A percentile compares a stretch with the other conserved stretches of the same genome.
Evolutionary conservation across 1,140 invertebrate species (phyloP).

Genomic region (Alviniconcha marisindica): DNA sequence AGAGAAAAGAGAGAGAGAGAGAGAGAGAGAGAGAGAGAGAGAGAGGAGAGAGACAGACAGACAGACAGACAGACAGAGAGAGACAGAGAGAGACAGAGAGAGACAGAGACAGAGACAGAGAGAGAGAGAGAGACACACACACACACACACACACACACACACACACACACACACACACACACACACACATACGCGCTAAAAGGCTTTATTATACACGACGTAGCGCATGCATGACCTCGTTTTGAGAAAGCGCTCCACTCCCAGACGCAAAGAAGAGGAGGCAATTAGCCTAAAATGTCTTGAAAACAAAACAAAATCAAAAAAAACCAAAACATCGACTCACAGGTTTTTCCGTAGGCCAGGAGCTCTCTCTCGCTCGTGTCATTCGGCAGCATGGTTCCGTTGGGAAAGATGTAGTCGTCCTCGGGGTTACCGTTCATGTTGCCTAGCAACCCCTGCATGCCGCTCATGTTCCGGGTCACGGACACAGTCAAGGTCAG

Average conservation of each 20-base stretch:
- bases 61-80: not conserved
- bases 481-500: not conserved
- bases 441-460: not conserved
- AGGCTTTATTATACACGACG: too few relatives aligned
- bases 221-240: too few relatives aligned
- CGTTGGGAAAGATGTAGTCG: conserved; percentile 38
- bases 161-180: too few relatives aligned
- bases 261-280: too few relatives aligned
- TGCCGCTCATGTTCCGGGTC: not conserved
- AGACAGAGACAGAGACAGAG: not conserved
- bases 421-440: not conserved
- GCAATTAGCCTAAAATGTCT: too few relatives aligned
- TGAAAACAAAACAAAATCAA: too few relatives aligned
- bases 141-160: too few relatives aligned
- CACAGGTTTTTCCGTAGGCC: conserved; percentile 48
- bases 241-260: too few relatives aligned
- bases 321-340: conserved; percentile 16
- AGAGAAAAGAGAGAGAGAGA: not conserved
- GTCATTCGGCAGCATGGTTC: conserved; percentile 29
- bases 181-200: too few relatives aligned
- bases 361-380: conserved; percentile 38
- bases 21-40: not conserved
- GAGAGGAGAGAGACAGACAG: not conserved
- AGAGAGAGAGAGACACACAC: not conserved
- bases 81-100: not conserved